phyloP scores from a whole-genome alignment of 30 jellyfish, hydroid and myxozoan species.

The Aurelia coerulea region DNA sequence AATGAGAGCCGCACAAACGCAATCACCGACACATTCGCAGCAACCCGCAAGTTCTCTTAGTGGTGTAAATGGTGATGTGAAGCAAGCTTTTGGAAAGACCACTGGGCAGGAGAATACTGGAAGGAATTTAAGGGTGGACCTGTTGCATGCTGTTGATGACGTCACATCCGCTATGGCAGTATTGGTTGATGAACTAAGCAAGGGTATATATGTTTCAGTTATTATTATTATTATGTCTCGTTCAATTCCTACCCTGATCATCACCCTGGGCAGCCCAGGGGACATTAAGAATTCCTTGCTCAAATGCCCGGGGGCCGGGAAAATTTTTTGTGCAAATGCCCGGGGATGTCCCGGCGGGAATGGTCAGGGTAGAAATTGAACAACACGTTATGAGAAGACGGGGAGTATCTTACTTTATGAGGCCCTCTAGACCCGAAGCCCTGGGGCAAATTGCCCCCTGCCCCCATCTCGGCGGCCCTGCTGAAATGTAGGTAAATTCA shows the following conservation, averaged over 20 bases:
- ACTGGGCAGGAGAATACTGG: slow-evolving; percentile 40
- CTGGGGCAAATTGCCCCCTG: too few relatives aligned
- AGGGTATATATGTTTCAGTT: slow-evolving; percentile 25
- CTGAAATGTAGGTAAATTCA: too few relatives aligned
- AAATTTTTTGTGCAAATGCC: too few relatives aligned
- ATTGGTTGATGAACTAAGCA: slow-evolving; percentile 84
- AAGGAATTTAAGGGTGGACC: slow-evolving; percentile 80
- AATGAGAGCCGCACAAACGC: slow-evolving; percentile 17
- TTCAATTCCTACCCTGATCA: too few relatives aligned
- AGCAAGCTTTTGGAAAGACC: slow-evolving; percentile 89
- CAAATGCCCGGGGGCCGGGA: too few relatives aligned
- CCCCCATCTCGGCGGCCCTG: too few relatives aligned
- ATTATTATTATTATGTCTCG: neutral
- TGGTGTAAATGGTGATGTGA: slow-evolving; percentile 98
- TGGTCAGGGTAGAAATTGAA: too few relatives aligned
- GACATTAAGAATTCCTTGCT: neutral
- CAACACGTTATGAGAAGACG: too few relatives aligned
- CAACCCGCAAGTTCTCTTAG: slow-evolving; percentile 70
- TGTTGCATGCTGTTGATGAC: slow-evolving; percentile 92
- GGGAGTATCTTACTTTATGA: too few relatives aligned
- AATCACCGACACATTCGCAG: slow-evolving; percentile 62
- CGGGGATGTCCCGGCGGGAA: too few relatives aligned
- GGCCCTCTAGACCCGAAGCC: too few relatives aligned
- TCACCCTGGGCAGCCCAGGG: neutral
- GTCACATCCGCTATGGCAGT: slow-evolving; percentile 88